Evolutionary conservation across 2,113 vertebrate species (phyloP).

Genomic region (Trogon melanurus): DNA sequence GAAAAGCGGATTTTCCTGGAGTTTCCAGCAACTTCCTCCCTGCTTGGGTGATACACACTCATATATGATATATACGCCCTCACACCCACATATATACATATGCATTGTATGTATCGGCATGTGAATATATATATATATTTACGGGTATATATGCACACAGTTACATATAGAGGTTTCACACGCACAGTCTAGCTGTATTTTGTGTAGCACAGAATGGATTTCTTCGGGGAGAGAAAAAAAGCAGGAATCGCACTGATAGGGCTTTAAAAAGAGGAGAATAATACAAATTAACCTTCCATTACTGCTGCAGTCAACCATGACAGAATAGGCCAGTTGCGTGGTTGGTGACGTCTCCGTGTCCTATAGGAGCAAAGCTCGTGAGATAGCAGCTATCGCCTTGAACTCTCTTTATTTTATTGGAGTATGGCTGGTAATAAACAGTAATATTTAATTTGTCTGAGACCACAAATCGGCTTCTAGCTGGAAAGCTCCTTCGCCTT

Average conservation of each 20-base stretch:
- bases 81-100: accelerated
- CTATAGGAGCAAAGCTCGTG: constrained; percentile 82
- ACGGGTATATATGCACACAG: too few species aligned
- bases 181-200: neutral
- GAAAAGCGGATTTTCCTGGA: neutral
- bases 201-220: neutral
- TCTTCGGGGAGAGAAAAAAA: neutral
- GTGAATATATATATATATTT: neutral
- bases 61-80: accelerated
- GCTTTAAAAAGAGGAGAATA: constrained; percentile 61
- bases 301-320: constrained; percentile 71
- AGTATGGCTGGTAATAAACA: constrained; percentile 81
- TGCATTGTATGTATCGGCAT: neutral
- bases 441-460: constrained; percentile 82
- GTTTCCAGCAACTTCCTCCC: neutral
- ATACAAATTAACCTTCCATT: constrained; percentile 70
- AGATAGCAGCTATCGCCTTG: constrained; percentile 76
- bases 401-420: constrained; percentile 83
- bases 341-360: constrained; percentile 78
- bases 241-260: constrained; percentile 27
- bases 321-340: constrained; percentile 76
- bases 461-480: constrained; percentile 70
- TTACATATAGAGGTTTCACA: accelerated
- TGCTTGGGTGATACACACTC: neutral
- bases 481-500: constrained; percentile 63